phyloP scores from a whole-genome alignment of 2,888 invertebrate genomes.

The Acanthacorydalis orientalis region DNA sequence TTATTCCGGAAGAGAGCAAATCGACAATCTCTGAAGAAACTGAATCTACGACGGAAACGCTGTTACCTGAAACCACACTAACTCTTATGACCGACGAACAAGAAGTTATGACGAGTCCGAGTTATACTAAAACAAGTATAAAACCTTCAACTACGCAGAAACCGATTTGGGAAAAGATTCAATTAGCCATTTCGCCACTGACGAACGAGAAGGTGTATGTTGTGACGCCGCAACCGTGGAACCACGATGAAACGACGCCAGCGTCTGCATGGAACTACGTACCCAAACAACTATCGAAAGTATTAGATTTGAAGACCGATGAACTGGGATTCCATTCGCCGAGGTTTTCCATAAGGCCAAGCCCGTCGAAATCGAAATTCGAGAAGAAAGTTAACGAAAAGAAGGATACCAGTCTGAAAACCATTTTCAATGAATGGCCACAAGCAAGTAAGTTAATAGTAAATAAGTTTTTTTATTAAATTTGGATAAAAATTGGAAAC shows the following conservation, averaged over 20 bases:
- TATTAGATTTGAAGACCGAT: conserved; percentile 19
- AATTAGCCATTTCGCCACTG: conserved; percentile 55
- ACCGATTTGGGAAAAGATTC: conserved; percentile 46
- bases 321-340: conserved; percentile 28
- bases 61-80: conserved; percentile 12
- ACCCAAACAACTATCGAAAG: conserved; percentile 19
- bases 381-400: conserved; percentile 8
- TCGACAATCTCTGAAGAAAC: conserved; percentile 4
- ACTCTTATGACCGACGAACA: conserved; percentile 23
- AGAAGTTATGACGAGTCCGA: conserved; percentile 28
- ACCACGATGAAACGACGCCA: conserved; percentile 18
- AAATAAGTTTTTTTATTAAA: conserved; percentile 1
- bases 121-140: conserved; percentile 8
- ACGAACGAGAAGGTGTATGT: conserved; percentile 70
- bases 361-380: conserved; percentile 8
- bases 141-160: conserved; percentile 13
- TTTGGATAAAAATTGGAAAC: too few relatives aligned
- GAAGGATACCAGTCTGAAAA: conserved; percentile 16
- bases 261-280: conserved; percentile 17
- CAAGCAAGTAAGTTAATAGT: conserved; percentile 24
- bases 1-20: conserved; percentile 12
- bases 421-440: conserved; percentile 28
- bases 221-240: conserved; percentile 58
- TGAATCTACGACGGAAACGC: background rate
- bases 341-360: conserved; percentile 10